phyloP scores from a whole-genome alignment of 2,888 invertebrate species.

The Aricia artaxerxes region DNA sequence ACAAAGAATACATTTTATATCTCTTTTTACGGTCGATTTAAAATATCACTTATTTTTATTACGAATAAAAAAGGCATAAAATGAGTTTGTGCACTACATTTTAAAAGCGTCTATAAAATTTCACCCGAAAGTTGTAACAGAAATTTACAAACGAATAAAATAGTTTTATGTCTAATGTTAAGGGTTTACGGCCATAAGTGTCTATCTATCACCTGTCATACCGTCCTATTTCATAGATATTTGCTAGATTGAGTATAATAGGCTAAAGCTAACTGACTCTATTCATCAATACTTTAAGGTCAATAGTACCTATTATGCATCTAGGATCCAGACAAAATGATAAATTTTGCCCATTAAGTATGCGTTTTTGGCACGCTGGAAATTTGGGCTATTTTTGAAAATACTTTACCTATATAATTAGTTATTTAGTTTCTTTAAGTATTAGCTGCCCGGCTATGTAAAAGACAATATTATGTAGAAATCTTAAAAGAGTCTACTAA shows the following conservation, averaged over 20 bases:
- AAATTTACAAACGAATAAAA: conserved; percentile 16
- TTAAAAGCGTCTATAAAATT: conserved; percentile 8
- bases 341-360: too few relatives aligned
- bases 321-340: too few relatives aligned
- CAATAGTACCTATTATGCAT: too few relatives aligned
- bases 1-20: conserved; percentile 19
- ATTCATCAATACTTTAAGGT: too few relatives aligned
- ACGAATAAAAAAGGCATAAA: conserved; percentile 16
- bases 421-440: too few relatives aligned
- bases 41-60: conserved; percentile 12
- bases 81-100: conserved; percentile 18
- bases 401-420: too few relatives aligned
- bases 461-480: too few relatives aligned
- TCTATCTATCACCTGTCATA: not conserved
- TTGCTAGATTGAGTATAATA: not conserved
- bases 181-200: not conserved
- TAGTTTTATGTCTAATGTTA: not conserved
- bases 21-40: conserved; percentile 18
- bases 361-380: too few relatives aligned
- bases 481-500: too few relatives aligned
- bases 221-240: not conserved
- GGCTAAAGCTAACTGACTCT: not conserved
- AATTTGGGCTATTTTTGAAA: too few relatives aligned
- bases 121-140: conserved; percentile 1
- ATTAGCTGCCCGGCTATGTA: too few relatives aligned